Percentiles rank a stretch among this genome's conserved stretches.
phyloP scores from a whole-genome alignment of 2,113 vertebrate genomes.

The Sinocyclocheilus anophthalmus region DNA sequence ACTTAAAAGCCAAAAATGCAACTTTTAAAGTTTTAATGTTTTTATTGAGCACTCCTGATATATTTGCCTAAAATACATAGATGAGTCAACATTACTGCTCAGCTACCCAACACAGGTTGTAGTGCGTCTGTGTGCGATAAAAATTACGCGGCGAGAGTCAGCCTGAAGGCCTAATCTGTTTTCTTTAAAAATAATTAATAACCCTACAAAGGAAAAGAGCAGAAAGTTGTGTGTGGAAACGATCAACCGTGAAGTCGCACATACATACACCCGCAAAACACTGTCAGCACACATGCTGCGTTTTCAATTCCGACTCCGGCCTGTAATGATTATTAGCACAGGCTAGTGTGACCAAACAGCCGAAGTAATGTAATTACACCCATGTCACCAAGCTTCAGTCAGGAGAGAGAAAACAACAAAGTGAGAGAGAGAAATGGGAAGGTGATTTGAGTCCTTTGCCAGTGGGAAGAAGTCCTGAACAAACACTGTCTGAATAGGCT shows the following conservation, averaged over 20 bases:
- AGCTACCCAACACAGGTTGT: neutral
- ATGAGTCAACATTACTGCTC: neutral
- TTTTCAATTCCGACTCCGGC: conserved; percentile 36
- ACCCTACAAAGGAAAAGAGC: conserved; percentile 3
- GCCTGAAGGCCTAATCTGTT: conserved; percentile 31
- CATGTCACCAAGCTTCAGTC: conserved; percentile 34
- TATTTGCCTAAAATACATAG: conserved; percentile 1
- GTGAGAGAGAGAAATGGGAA: neutral
- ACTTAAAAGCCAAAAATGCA: conserved; percentile 3
- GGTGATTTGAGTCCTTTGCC: neutral
- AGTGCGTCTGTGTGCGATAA: neutral
- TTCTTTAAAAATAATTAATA: conserved; percentile 41
- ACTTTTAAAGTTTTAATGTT: neutral
- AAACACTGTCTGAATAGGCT: neutral
- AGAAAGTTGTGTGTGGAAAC: conserved; percentile 20
- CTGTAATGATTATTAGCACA: conserved; percentile 42
- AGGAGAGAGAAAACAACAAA: neutral
- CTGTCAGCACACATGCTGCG: conserved; percentile 3
- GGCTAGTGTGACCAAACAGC: conserved; percentile 39
- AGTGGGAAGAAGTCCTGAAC: conserved; percentile 7
- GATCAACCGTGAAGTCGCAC: conserved; percentile 4
- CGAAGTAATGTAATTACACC: conserved; percentile 51
- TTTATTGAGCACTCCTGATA: conserved; percentile 23
- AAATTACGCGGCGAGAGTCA: neutral
- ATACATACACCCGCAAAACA: neutral